Evolutionary conservation across 2,797 vertebrate species (phyloP), one percentile per base, ranked within the genome.

Genomic region (Antennarius maculatus): DNA sequence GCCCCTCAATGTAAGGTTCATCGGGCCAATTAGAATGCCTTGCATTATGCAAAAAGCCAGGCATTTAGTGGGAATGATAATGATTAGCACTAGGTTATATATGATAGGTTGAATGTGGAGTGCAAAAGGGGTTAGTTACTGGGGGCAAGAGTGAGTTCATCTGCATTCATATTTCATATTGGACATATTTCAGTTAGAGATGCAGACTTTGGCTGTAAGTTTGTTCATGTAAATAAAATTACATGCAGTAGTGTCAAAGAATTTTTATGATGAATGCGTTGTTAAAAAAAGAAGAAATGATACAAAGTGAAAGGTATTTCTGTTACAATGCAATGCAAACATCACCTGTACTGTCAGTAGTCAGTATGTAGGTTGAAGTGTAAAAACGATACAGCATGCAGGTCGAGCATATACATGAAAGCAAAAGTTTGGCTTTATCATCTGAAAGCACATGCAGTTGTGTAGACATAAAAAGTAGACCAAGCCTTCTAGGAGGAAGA

Each of bases 31-130:
- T 91, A 92, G 87, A 72, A 76, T 80, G 69, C 74, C 79, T 77
- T 74, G 83, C 83, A 77, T 87, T 82, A 79, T 76, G 81, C 77
- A 88, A 91, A 90, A 91, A 86, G 78, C 75, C 68, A 85, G 78
- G 83, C 84, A 92, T 92, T 91, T 92, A 87, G 81, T 2, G 63
- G 69, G 87, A 89, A 88, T 89, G 89, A 87, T 89, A 91, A 92
- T 92, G 86, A 93, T 87, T 87, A 81, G 77, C 11, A 3, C 71
- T 27, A 67, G 76, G 83, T 80, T 82, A 77, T 71, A 84, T 76
- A 71, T 71, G 76, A 87, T 85, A 81, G 71, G 55, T 50, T 66
- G 64, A 84, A 79, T 56, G 68, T 60, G 68, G 13, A 47, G 48
- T 43, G 62, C 51, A 59, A 50, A 45, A 31, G 72, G 47, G 75